Base-by-base conservation (phyloP, 2,888 invertebrate genomes). In the Tanytarsus gracilentus region DNA sequence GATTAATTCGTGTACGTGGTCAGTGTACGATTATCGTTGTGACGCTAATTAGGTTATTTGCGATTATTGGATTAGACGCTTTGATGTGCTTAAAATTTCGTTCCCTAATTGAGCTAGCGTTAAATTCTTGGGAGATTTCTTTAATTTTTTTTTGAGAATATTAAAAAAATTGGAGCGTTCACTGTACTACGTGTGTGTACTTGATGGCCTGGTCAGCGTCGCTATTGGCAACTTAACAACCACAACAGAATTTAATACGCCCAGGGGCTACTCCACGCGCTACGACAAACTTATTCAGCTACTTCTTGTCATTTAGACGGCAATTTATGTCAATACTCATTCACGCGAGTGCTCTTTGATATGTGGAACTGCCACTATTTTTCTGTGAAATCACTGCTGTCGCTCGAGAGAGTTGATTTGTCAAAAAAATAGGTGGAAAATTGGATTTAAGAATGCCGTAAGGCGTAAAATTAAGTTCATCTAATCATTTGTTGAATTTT, bases 261-360 rank as follows among this genome's bases (percentile, higher is more conserved):
- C 6, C 44, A 23, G 44, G 44, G 44, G 44, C 44, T 23, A 44
- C 9, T 18, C 44, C 44, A 44, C 44, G 18, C 44, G 18, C 16
- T 21, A 18, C 21, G 23, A 44, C 21, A 18, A 18, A n/a, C n/a
- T 11, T 23, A 44, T 44, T 44, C 44, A 44, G 44, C 44, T 44
- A 18, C 44, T 44, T 5, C 21, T 36, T 44, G 44, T 44, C 18
- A 21, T n/a, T 44, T 21, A 18, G 18, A 23, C 23, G 21, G 18
- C 44, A 44, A 44, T 21, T 44, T 44, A 23, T 44, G 44, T 44
- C 44, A 44, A 44, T 44, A 44, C n/a, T 23, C 11, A 44, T 44
- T 44, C 18, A 18, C 23, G 44, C 18, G 11, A n/a, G 9, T 33
- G 23, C 23, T 18, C 44, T 18, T 44, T n/a, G n/a, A n/a, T n/a